Evolutionary conservation across 2,888 invertebrate species (phyloP), one percentile per base, ranked within the genome.

Genomic region (Pristionchus maxplancki): DNA sequence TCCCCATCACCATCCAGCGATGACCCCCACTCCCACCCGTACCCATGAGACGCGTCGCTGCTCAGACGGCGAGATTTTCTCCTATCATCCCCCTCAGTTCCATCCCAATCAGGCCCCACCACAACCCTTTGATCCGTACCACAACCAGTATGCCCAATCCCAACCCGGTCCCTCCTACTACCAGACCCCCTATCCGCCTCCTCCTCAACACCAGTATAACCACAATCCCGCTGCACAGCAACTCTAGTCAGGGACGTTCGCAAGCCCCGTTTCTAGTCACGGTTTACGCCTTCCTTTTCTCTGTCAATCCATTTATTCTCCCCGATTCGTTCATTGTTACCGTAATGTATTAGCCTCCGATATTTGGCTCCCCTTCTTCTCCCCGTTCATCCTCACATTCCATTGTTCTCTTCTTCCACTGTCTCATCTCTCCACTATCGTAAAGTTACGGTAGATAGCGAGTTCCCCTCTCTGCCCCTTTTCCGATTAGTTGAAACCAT

Each of bases 31-130:
- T 15, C 34, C 82, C 31, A 34, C 82, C 20, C 82, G 82, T 0
- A 40, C 53, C 20, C 6, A 64, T 40, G 85, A 85, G 44, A 40
- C 64, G 62, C 85, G 85, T 37, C 85, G 64, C 64, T 85, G 85
- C 34, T 85, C 85, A 64, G 85, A 64, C 34, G 64, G 85, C 64
- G 85, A 85, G 11, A n/a, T 17, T 31, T 64, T 64, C 34, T 40
- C 58, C 17, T 44, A 86, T 67, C 50, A 31, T 20, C 62, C 37
- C 28, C 40, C 44, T 13, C 58, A 62, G 9, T 37, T 13, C 44
- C 50, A 85, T n/a, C n/a, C 20, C 28, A 24, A 71, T 48, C 50
- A 40, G 28, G 71, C n/a, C 40, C 85, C 58, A 1, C 64, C 58
- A 37, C 37, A 37, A 40, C 40, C 40, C 24, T 40, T 40, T 24